These are phyloP conservation scores for Coelopa frigida DNA, from an alignment of 1,140 invertebrate species.

Conservation along the genomic window DNA sequence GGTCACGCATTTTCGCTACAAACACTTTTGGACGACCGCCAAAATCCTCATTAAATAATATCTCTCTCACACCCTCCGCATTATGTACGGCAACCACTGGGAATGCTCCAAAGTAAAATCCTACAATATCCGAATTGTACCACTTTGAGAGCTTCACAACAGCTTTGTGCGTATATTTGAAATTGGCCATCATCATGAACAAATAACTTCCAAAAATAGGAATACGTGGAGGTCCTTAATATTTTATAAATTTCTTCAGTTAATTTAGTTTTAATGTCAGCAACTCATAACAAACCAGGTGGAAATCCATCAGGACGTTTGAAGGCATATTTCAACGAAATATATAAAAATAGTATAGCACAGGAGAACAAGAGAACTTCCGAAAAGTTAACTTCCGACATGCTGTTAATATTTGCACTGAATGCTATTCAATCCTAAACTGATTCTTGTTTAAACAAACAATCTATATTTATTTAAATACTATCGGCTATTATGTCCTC, in stretches of 20 bases:
- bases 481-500: no score
- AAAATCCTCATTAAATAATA: constrained; percentile 42
- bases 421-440: no score
- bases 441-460: no score
- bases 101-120: constrained; percentile 40
- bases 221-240: constrained; percentile 26
- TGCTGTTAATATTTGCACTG: no score
- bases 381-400: no score
- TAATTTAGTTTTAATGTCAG: neutral
- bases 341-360: constrained; percentile 17
- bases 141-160: constrained; percentile 24
- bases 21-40: constrained; percentile 39
- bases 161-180: constrained; percentile 32
- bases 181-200: constrained; percentile 30
- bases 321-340: constrained; percentile 26
- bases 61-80: constrained; percentile 40
- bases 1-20: constrained; percentile 23
- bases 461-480: no score
- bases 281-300: neutral
- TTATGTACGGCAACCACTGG: constrained; percentile 41
- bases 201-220: constrained; percentile 35
- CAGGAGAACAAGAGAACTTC: constrained; percentile 18
- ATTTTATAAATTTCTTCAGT: neutral
- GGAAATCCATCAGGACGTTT: neutral
- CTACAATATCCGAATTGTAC: constrained; percentile 46